Base-by-base conservation (phyloP, 2,888 invertebrate genomes). In the Tetheella fluctuosa region DNA sequence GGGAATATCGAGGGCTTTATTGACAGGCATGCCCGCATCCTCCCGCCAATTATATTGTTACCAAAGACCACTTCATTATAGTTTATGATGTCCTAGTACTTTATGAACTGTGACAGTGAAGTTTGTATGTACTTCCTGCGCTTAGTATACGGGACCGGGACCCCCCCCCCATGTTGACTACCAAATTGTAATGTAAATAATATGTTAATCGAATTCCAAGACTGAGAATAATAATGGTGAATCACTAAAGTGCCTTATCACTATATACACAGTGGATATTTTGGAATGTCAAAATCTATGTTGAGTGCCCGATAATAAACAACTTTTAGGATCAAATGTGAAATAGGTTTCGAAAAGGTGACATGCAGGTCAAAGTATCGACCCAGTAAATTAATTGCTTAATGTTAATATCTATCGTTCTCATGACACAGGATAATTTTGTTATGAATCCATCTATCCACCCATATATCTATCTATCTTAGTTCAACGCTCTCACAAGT, bases 1-100 rank as follows among this genome's bases (percentile, higher is more conserved):
- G 55, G 58, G 58, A 55, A 13, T 42, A 57, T 52, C 34, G 30
- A 39, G 39, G 7, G 23, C 42, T 30, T 53, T 42, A 58, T 63
- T 63, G 53, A 60, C 58, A 56, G 62, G 57, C 62, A 59, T 62
- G 67, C 81, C 81, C 81, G 80, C 80, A 81, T 81, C 79, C 81
- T 79, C 73, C 59, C 66, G 65, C 52, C 66, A 69, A 73, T 69
- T 76, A 74, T 67, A 59, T 63, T 66, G 69, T 70, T 65, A 65
- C 67, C 62, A n/a, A 20, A 48, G 20, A 62, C 58, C 59, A 52
- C 64, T 64, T 68, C 64, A 25, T 42, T 48, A 48, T n/a, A 39
- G 39, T 48, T 48, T 48, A 48, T 48, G 17, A 20, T 20, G 20
- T 17, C 48, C 48, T 48, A 20, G 48, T 48, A 48, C 20, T 48